These are phyloP conservation scores for Philopotamus ludificatus DNA, from an alignment of 1,140 invertebrate genomes.

Conservation along the genomic window DNA sequence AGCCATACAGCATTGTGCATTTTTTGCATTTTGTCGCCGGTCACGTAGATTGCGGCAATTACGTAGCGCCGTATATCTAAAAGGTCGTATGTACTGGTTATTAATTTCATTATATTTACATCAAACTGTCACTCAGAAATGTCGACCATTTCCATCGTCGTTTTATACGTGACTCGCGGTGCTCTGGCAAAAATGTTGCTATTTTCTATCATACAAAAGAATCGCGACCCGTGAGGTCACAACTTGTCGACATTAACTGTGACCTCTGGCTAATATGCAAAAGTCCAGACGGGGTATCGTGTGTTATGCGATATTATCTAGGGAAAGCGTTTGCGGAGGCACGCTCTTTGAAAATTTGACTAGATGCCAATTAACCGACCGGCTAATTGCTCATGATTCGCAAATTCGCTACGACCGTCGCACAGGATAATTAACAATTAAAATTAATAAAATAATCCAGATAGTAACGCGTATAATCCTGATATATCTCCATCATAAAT, in stretches of 20 bases:
- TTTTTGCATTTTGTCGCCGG: no score
- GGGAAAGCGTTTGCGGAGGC: background rate
- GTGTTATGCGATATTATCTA: conserved; percentile 1
- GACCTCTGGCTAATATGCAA: background rate
- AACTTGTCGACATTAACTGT: background rate
- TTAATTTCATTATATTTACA: conserved; percentile 10
- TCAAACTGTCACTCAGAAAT: background rate
- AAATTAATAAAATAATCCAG: no score
- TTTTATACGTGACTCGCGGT: background rate
- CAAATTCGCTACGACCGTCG: no score
- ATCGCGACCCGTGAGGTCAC: background rate
- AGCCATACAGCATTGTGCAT: no score
- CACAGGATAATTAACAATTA: no score
- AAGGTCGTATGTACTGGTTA: background rate
- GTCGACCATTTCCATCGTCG: background rate
- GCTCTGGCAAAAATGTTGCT: background rate
- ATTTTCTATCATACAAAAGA: background rate
- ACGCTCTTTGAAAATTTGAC: no score
- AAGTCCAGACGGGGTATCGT: no score
- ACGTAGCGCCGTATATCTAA: background rate
- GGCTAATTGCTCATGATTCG: no score
- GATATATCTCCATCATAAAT: no score
- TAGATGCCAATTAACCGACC: no score
- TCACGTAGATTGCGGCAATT: background rate
- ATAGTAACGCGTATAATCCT: no score